Percentiles rank a stretch among this genome's conserved stretches.
These are phyloP conservation scores for Noctua pronuba DNA, from an alignment of 2,888 invertebrate genomes.

Conservation along the genomic window DNA sequence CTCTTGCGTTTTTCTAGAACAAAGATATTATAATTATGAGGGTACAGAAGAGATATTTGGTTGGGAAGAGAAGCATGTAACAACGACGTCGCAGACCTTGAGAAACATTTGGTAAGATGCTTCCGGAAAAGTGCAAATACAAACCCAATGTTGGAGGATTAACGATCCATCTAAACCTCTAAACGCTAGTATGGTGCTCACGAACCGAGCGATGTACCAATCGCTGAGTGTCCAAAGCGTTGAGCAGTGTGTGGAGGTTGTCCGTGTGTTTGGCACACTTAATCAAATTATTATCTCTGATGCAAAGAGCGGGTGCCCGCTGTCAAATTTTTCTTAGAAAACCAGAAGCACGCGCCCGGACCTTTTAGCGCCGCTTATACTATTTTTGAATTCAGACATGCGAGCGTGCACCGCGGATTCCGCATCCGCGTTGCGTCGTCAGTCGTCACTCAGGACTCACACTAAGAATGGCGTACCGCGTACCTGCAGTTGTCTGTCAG, in stretches of 20 bases:
- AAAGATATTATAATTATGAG: not conserved
- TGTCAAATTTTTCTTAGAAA: too few relatives aligned
- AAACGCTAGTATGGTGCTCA: not conserved
- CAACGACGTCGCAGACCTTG: too few relatives aligned
- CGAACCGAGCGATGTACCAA: not conserved
- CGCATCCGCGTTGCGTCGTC: not conserved
- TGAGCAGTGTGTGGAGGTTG: not conserved
- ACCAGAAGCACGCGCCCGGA: too few relatives aligned
- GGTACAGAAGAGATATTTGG: not conserved
- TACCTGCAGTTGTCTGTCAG: conserved; percentile 48
- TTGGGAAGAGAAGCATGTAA: too few relatives aligned
- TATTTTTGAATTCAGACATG: not conserved
- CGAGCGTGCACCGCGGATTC: not conserved
- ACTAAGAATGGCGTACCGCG: not conserved
- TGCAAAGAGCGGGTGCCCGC: too few relatives aligned
- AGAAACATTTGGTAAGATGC: not conserved
- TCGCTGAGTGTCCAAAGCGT: not conserved
- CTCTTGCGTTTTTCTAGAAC: conserved; percentile 86
- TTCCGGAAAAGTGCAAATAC: not conserved
- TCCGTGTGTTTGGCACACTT: not conserved
- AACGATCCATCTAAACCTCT: not conserved
- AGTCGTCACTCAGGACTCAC: not conserved
- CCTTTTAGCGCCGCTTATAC: not conserved
- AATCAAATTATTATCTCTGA: too few relatives aligned
- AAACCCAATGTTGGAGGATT: not conserved